phyloP scores from a whole-genome alignment of 2,797 vertebrate species.

The Eidolon dupreanum region DNA sequence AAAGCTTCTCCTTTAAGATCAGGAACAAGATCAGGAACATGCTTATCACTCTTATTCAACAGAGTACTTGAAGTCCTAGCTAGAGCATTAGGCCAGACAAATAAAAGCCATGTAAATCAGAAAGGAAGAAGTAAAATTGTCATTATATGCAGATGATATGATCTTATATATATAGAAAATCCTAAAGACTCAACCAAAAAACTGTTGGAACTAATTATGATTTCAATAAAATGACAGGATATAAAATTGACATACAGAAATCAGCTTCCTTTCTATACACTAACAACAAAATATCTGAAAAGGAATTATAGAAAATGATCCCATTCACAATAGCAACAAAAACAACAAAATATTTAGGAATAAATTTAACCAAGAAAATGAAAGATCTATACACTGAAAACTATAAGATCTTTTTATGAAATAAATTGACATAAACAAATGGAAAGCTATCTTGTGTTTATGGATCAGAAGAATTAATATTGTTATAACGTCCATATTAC shows the following conservation, averaged over 20 bases:
- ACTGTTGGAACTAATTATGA: not conserved
- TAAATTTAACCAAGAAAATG: not conserved
- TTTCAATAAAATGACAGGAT: not conserved
- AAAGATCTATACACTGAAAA: not conserved
- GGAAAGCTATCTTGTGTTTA: not conserved
- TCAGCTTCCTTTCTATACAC: not conserved
- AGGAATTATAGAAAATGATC: not conserved
- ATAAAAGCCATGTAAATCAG: not conserved
- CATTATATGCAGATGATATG: not conserved
- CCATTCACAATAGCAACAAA: not conserved
- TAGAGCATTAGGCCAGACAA: not conserved
- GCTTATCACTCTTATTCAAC: not conserved
- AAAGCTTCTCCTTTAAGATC: not conserved
- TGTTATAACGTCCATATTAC: not conserved
- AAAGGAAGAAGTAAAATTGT: not conserved
- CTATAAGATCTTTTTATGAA: not conserved
- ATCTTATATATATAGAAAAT: not conserved
- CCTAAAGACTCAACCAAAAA: not conserved
- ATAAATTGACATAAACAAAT: not conserved
- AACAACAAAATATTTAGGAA: not conserved
- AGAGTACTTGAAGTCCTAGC: not conserved
- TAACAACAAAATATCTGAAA: not conserved
- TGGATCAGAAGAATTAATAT: not conserved
- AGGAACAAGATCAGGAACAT: not conserved
- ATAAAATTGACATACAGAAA: not conserved